Evolutionary conservation across 2,888 invertebrate genomes (phyloP), one percentile per base, ranked within the genome.

Genomic region (Sylvicola cinctus): DNA sequence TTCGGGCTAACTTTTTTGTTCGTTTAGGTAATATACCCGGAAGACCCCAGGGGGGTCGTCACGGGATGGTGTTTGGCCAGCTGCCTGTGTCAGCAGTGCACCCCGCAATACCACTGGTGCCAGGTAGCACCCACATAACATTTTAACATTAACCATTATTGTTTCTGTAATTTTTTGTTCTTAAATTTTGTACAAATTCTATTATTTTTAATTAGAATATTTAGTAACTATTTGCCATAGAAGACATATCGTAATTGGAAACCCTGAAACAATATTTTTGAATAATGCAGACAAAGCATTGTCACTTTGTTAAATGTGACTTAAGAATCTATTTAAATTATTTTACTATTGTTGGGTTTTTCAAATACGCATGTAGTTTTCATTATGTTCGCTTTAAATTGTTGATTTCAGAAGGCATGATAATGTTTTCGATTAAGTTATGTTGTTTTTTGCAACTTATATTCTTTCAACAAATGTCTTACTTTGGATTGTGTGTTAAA

Each of bases 21-120:
- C 12, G n/a, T 43, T 39, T 63, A 68, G 68, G 68, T 62, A 65
- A 66, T 55, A 59, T 68, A 61, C 66, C 66, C 55, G 68, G 67
- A 58, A 65, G 67, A 60, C 66, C 66, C 59, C 62, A 64, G 58
- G 68, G 68, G 50, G 67, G 68, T 61, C 65, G 68, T 54, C 68
- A 68, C 59, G 68, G 68, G 57, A 68, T 68, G 68, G 66, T 68
- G 52, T 67, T 68, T 62, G 66, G 60, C 54, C 58, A 59, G 58
- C 55, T 59, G 50, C 62, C 61, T 60, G 62, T 52, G 55, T 62
- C 54, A 54, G 49, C 54, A 49, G 54, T 52, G 47, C 52, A 54
- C 49, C 49, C 54, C 50, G 52, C 58, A 49, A 54, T 58, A 53
- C 60, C 60, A 52, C 55, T 61, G 55, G 58, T 62, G 52, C 62